A percentile compares a stretch with the other conserved stretches of the same genome.
Conservation (phyloP, 2,888 invertebrate species). For the Diarsia rubi region DNA sequence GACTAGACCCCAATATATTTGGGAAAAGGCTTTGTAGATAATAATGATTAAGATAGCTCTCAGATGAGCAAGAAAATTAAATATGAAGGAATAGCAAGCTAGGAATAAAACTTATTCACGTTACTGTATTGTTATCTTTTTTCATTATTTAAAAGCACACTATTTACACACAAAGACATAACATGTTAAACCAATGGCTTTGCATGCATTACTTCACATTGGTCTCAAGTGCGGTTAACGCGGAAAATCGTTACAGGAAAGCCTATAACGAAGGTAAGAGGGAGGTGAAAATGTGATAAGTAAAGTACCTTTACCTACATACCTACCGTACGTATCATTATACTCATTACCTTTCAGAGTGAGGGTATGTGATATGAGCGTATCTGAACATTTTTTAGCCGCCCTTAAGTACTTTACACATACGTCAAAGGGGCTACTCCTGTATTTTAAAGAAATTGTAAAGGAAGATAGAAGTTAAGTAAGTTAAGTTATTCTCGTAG, state of each 20-base stretch:
- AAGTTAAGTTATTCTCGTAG: no score
- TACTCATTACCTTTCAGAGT: constrained; percentile 25
- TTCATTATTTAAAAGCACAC: background rate
- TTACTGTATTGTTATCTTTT: background rate
- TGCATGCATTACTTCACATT: constrained; percentile 8
- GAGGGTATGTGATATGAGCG: background rate
- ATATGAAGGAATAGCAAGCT: background rate
- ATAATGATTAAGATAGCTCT: background rate
- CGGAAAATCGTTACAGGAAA: constrained; percentile 23
- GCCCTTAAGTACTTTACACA: no score
- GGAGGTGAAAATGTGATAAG: constrained; percentile 39
- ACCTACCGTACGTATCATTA: no score
- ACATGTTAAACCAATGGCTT: background rate
- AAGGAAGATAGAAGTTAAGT: no score
- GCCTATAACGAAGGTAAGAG: constrained; percentile 15
- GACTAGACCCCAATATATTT: background rate
- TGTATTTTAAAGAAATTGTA: background rate
- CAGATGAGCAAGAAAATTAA: background rate
- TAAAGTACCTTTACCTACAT: constrained; percentile 27
- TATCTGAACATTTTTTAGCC: background rate
- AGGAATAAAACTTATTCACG: background rate
- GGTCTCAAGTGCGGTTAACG: constrained; percentile 9
- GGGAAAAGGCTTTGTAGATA: background rate
- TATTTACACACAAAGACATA: background rate
- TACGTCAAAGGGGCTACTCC: accelerated